Conservation (phyloP, 2,888 invertebrate genomes). For the Troglohyphantes excavatus region DNA sequence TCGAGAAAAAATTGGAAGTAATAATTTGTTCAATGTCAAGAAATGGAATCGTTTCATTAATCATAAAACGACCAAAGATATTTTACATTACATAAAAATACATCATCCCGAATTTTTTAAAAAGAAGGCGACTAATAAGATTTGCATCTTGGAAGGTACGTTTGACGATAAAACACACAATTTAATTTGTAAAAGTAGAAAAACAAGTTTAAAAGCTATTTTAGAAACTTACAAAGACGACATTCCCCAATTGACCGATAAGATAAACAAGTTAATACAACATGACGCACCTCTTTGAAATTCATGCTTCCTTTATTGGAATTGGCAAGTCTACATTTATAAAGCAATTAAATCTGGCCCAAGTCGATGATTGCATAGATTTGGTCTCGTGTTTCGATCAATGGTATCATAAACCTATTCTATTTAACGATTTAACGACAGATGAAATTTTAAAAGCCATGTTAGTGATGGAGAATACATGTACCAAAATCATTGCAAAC, state of each 20-base stretch:
- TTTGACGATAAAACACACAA: conserved; percentile 1
- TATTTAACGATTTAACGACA: no score
- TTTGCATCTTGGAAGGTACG: background rate
- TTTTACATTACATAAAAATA: conserved; percentile 25
- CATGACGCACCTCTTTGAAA: background rate
- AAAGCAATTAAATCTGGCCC: background rate
- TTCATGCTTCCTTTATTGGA: background rate
- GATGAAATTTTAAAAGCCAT: background rate
- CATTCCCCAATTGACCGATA: background rate
- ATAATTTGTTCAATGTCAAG: background rate
- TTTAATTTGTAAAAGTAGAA: conserved; percentile 22
- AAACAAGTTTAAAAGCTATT: background rate
- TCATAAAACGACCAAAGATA: background rate
- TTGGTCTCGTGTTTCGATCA: background rate
- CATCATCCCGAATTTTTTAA: conserved; percentile 31
- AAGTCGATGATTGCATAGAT: background rate
- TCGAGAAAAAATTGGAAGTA: conserved; percentile 1
- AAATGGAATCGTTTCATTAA: conserved; percentile 39
- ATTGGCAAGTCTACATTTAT: background rate
- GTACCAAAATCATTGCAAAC: background rate
- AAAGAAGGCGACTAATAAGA: background rate
- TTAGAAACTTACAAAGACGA: background rate
- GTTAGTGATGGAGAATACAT: background rate
- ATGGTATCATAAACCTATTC: no score
- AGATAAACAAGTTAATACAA: background rate